These are phyloP conservation scores for Xenus cinereus DNA, from an alignment of 2,113 vertebrate species.

Conservation along the genomic window DNA sequence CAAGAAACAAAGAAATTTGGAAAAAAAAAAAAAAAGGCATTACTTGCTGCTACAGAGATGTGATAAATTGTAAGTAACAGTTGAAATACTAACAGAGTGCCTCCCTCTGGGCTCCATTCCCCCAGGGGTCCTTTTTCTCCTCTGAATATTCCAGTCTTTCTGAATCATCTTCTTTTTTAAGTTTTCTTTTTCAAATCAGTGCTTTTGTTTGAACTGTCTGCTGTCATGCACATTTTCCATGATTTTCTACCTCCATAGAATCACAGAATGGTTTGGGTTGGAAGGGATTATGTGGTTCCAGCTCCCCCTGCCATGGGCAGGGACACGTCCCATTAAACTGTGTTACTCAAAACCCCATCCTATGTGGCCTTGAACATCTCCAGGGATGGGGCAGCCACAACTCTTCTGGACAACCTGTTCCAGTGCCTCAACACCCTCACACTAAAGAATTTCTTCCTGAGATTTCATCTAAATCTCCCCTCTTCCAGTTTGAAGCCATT, in stretches of 20 bases:
- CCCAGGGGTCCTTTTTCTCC: not conserved
- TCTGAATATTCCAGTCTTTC: not conserved
- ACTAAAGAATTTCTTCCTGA: not conserved
- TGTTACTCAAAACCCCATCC: not conserved
- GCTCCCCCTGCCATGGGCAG: not conserved
- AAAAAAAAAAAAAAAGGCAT: not conserved
- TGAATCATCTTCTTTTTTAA: not conserved
- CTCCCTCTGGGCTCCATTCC: not conserved
- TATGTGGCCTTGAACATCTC: not conserved
- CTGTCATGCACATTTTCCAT: not conserved
- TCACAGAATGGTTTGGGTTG: not conserved
- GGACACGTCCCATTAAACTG: not conserved
- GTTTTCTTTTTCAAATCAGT: not conserved
- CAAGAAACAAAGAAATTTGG: not conserved
- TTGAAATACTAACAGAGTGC: not conserved
- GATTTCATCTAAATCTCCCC: not conserved
- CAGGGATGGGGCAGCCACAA: not conserved
- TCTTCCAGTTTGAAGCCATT: not conserved
- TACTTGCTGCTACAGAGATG: not conserved
- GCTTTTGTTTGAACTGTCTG: not conserved
- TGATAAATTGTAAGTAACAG: not conserved
- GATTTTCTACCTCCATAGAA: not conserved
- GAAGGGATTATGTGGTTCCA: not conserved
- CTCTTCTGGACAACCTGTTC: not conserved
- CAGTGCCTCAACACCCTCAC: not conserved